Conservation (phyloP, 2,797 vertebrate genomes). For the Leuciscus waleckii region DNA sequence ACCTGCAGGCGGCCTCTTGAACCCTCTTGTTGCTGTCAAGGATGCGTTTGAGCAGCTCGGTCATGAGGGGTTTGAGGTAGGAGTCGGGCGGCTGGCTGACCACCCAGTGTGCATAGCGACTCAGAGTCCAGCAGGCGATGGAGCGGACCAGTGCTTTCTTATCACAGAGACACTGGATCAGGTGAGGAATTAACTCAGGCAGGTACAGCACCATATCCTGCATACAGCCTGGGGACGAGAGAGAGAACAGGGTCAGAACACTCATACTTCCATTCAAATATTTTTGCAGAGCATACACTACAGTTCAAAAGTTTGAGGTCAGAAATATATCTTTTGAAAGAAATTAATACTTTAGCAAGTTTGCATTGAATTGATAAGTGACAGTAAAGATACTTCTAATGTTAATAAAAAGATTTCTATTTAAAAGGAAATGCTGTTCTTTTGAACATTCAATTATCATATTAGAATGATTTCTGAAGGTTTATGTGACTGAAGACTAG, state of each 20-base stretch:
- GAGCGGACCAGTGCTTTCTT: slow-evolving; percentile 95
- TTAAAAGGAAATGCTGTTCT: neutral
- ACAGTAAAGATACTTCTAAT: neutral
- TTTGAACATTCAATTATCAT: neutral
- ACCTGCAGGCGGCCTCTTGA: slow-evolving; percentile 96
- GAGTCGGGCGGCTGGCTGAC: slow-evolving; percentile 90
- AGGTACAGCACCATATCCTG: slow-evolving; percentile 94
- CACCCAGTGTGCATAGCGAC: slow-evolving; percentile 96
- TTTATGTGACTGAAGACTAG: neutral
- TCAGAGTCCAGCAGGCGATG: slow-evolving; percentile 95
- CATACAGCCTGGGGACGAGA: slow-evolving; percentile 84
- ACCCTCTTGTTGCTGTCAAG: slow-evolving; percentile 95
- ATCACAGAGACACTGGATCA: slow-evolving; percentile 90
- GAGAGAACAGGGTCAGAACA: neutral
- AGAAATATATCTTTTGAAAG: neutral
- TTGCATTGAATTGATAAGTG: neutral
- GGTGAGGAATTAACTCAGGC: slow-evolving; percentile 92
- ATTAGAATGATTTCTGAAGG: neutral
- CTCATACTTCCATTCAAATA: neutral
- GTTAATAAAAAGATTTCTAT: neutral
- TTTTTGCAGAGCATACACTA: neutral
- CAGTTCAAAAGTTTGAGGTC: neutral
- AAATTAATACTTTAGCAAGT: neutral
- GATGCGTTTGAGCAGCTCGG: slow-evolving; percentile 93
- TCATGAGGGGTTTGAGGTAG: slow-evolving; percentile 95